phyloP scores from a whole-genome alignment of 2,797 vertebrate species.

The Cirrhinus mrigala region DNA sequence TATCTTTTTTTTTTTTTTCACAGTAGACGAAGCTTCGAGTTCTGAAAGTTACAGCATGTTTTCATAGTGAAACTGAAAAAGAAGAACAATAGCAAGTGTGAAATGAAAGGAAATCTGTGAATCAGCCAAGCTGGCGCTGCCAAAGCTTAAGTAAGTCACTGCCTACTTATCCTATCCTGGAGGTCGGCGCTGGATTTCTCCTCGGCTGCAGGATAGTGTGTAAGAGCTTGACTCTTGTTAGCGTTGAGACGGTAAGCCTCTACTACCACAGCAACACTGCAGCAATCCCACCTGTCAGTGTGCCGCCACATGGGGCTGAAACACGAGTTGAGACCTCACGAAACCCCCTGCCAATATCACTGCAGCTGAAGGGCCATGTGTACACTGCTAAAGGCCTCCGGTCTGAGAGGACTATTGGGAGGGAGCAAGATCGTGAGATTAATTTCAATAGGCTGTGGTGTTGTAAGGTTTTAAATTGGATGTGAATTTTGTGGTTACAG shows the following conservation, averaged over 20 bases:
- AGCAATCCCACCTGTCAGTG: conserved; percentile 64
- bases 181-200: conserved; percentile 47
- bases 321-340: conserved; percentile 52
- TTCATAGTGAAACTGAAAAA: background rate
- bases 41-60: background rate
- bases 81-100: conserved; percentile 11
- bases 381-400: background rate
- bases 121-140: background rate
- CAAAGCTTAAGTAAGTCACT: conserved; percentile 28
- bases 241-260: conserved; percentile 53
- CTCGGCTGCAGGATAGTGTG: background rate
- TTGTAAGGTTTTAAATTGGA: conserved; percentile 40
- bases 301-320: conserved; percentile 36
- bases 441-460: conserved; percentile 38
- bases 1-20: background rate
- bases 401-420: conserved; percentile 22
- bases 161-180: conserved; percentile 58
- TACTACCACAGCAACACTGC: conserved; percentile 53
- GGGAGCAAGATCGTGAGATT: background rate
- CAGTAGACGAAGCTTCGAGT: background rate
- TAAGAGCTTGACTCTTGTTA: conserved; percentile 56
- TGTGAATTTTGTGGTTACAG: conserved; percentile 31
- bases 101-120: conserved; percentile 6
- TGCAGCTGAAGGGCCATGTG: conserved; percentile 19
- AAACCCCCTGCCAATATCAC: conserved; percentile 51